Conservation (phyloP, 2,797 vertebrate genomes). For the Leucoraja ocellata region DNA sequence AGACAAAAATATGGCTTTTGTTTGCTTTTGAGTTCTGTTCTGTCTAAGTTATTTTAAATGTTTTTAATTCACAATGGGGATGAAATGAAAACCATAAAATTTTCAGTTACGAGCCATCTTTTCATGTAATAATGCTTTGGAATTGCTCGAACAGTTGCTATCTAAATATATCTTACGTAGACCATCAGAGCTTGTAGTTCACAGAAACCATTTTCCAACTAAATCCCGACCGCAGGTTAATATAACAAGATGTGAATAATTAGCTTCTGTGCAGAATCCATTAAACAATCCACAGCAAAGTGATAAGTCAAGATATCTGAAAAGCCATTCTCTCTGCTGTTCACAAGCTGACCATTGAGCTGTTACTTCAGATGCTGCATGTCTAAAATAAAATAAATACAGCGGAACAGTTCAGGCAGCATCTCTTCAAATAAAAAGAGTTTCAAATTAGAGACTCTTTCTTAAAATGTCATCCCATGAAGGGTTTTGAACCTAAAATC, state of each 20-base stretch:
- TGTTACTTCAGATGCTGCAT: too few relatives aligned
- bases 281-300: neutral
- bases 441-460: too few relatives aligned
- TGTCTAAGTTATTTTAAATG: neutral
- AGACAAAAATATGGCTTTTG: neutral
- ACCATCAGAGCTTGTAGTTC: neutral
- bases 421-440: too few relatives aligned
- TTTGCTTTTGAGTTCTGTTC: neutral
- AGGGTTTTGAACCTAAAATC: too few relatives aligned
- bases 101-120: neutral
- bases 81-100: neutral
- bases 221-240: neutral
- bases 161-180: neutral
- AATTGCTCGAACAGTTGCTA: neutral
- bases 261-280: neutral
- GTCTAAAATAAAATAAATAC: too few relatives aligned
- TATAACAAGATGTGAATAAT: neutral
- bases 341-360: neutral
- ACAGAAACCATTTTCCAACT: slow-evolving; percentile 11
- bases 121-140: neutral
- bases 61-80: neutral
- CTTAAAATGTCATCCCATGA: too few relatives aligned
- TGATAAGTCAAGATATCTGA: neutral
- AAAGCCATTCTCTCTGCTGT: neutral
- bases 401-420: too few relatives aligned